Conservation (phyloP, 2,888 invertebrate species). For the Zygaena filipendulae region DNA sequence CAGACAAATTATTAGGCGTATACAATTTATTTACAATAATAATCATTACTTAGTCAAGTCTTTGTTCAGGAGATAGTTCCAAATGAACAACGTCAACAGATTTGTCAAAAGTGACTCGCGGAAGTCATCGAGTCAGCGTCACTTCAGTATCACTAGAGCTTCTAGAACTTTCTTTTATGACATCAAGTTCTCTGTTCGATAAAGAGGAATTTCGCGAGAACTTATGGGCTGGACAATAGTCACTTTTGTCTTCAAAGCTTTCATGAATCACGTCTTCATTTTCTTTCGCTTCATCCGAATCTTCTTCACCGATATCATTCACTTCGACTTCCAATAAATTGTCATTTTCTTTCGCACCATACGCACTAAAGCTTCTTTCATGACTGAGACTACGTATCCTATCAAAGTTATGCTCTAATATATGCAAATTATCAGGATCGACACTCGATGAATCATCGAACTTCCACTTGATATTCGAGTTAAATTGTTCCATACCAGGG, state of each 20-base stretch:
- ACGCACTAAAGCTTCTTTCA: slow-evolving; percentile 46
- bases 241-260: slow-evolving; percentile 51
- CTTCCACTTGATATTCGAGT: slow-evolving; percentile 60
- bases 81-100: slow-evolving; percentile 53
- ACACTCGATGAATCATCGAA: slow-evolving; percentile 47
- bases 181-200: slow-evolving; percentile 61
- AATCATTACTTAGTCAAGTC: too few relatives aligned
- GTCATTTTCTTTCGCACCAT: slow-evolving; percentile 43
- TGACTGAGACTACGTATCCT: slow-evolving; percentile 59
- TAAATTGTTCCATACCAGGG: slow-evolving; percentile 60
- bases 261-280: slow-evolving; percentile 40
- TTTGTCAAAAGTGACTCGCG: slow-evolving; percentile 55
- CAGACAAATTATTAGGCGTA: too few relatives aligned
- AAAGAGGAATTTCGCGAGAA: slow-evolving; percentile 59
- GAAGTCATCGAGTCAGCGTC: slow-evolving; percentile 63
- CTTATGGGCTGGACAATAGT: slow-evolving; percentile 45
- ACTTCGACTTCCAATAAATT: slow-evolving; percentile 59
- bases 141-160: slow-evolving; percentile 66
- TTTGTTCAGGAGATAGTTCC: slow-evolving; percentile 35
- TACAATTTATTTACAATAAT: too few relatives aligned
- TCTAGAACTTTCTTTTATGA: slow-evolving; percentile 63
- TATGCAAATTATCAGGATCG: slow-evolving; percentile 47
- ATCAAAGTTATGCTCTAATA: slow-evolving; percentile 57
- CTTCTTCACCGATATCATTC: slow-evolving; percentile 42
- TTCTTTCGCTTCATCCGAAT: slow-evolving; percentile 48